phyloP scores from a whole-genome alignment of 2,113 vertebrate genomes.

The Bos indicus region DNA sequence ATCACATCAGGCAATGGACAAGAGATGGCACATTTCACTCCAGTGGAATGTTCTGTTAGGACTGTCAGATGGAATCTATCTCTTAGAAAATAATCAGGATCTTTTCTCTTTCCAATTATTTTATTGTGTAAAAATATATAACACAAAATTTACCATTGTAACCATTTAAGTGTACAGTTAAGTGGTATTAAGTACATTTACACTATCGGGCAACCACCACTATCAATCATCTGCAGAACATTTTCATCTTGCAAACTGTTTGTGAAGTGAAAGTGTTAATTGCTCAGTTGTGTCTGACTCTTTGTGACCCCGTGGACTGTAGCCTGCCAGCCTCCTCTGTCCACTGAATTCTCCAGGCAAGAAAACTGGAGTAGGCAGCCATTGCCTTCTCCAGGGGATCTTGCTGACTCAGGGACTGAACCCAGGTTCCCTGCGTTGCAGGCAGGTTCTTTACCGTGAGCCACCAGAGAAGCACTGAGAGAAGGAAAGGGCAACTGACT shows the following conservation, averaged over 20 bases:
- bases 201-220: neutral
- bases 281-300: neutral
- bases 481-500: neutral
- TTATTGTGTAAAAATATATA: neutral
- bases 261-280: neutral
- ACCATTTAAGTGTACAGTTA: neutral
- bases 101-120: slow-evolving; percentile 23
- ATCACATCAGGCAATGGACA: slow-evolving; percentile 69
- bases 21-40: slow-evolving; percentile 74
- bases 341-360: neutral
- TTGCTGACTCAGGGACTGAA: neutral
- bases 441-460: neutral
- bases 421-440: neutral
- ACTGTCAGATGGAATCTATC: slow-evolving; percentile 80
- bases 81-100: slow-evolving; percentile 64
- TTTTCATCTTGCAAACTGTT: neutral
- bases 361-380: neutral
- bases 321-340: neutral
- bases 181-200: neutral
- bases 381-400: neutral
- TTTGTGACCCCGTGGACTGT: neutral
- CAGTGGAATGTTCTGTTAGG: slow-evolving; percentile 78
- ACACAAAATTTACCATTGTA: neutral
- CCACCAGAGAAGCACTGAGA: neutral
- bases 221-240: neutral